Conservation (phyloP, 2,888 invertebrate species). For the Perizoma affinitatum region DNA sequence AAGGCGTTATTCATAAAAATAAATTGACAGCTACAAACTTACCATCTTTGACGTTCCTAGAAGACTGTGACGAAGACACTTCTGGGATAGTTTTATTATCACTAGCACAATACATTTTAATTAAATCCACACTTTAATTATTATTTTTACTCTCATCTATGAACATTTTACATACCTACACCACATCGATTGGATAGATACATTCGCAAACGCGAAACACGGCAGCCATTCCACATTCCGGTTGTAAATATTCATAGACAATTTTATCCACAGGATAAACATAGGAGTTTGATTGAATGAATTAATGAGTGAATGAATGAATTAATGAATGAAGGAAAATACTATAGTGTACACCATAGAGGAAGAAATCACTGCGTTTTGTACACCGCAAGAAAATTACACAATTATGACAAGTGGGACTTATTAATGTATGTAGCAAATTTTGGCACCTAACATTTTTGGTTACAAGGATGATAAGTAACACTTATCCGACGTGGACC, state of each 20-base stretch:
- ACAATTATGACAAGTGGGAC: too few species aligned
- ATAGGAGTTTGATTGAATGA: slow-evolving; percentile 7
- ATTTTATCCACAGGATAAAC: slow-evolving; percentile 30
- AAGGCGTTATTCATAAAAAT: slow-evolving; percentile 31
- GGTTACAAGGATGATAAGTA: too few species aligned
- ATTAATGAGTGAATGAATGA: background rate
- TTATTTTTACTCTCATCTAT: slow-evolving; percentile 84
- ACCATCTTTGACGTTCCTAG: slow-evolving; percentile 90
- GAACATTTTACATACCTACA: slow-evolving; percentile 76
- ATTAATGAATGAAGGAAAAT: background rate
- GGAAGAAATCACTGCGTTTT: too few species aligned
- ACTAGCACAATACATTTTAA: slow-evolving; percentile 89
- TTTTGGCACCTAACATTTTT: too few species aligned
- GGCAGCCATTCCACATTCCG: slow-evolving; percentile 83
- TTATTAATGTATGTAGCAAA: too few species aligned
- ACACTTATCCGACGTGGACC: too few species aligned
- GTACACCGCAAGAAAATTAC: too few species aligned
- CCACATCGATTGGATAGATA: slow-evolving; percentile 64
- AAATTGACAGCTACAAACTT: slow-evolving; percentile 73
- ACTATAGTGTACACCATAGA: too few species aligned
- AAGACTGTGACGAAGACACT: slow-evolving; percentile 88
- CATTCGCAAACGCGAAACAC: slow-evolving; percentile 72
- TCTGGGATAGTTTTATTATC: slow-evolving; percentile 88
- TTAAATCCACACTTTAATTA: slow-evolving; percentile 55
- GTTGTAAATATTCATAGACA: slow-evolving; percentile 81